A percentile compares a stretch with the other conserved stretches of the same genome.
Evolutionary conservation across 2,888 invertebrate species (phyloP).

Genomic region (Euproctis similis): DNA sequence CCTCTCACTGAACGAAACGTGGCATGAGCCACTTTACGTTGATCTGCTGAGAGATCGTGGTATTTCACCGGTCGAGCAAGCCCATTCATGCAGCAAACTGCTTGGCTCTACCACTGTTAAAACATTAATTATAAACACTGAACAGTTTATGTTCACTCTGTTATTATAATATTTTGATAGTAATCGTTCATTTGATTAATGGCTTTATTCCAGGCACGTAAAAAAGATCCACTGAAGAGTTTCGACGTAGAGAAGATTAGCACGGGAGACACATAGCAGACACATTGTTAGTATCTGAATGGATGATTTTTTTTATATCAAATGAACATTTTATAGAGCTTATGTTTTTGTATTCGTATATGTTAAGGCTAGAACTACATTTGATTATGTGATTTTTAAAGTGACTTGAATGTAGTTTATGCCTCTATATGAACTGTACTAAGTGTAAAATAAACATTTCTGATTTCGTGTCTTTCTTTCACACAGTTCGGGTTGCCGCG

Average conservation of each 20-base stretch:
- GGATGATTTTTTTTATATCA: slow-evolving; percentile 14
- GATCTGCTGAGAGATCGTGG: too few species aligned
- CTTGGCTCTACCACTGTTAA: too few species aligned
- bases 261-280: slow-evolving; percentile 42
- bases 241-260: slow-evolving; percentile 76
- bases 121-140: too few species aligned
- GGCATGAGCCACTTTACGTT: too few species aligned
- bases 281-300: slow-evolving; percentile 45
- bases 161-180: too few species aligned
- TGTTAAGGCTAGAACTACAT: slow-evolving; percentile 25
- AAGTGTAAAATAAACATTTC: slow-evolving; percentile 20
- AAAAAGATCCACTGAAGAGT: slow-evolving; percentile 80
- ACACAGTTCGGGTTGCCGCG: slow-evolving; percentile 33
- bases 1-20: too few species aligned
- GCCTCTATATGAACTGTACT: slow-evolving; percentile 11
- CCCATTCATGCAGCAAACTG: too few species aligned
- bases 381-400: not conserved
- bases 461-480: slow-evolving; percentile 39
- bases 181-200: too few species aligned
- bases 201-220: slow-evolving; percentile 71
- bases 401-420: slow-evolving; percentile 7
- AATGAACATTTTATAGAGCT: slow-evolving; percentile 13
- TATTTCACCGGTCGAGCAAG: too few species aligned
- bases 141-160: too few species aligned
- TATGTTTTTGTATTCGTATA: slow-evolving; percentile 13